A percentile compares a stretch with the other conserved stretches of the same genome.
These are phyloP conservation scores for Muscicapa comitata DNA, from an alignment of 2,797 vertebrate species.

Conservation along the genomic window DNA sequence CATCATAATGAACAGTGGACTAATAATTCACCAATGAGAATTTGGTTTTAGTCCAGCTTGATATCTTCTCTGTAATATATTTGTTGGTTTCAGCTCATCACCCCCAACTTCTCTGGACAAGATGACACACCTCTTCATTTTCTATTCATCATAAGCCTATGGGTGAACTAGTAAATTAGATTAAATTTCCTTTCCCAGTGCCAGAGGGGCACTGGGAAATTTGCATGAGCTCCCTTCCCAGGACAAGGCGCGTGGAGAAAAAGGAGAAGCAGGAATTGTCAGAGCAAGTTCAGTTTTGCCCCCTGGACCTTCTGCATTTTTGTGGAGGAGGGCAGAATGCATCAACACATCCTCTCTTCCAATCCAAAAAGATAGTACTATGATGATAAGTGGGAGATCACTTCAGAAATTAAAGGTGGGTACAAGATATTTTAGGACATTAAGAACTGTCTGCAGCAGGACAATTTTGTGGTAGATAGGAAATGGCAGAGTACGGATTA, in stretches of 20 bases:
- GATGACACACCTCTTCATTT: constrained; percentile 47
- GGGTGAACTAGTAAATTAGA: constrained; percentile 48
- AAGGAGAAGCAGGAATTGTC: constrained; percentile 47
- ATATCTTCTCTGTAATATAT: constrained; percentile 39
- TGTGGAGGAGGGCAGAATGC: constrained; percentile 52
- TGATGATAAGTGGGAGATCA: neutral
- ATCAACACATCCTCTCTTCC: constrained; percentile 37
- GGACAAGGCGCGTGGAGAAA: neutral
- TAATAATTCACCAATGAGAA: constrained; percentile 61
- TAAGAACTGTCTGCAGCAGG: neutral
- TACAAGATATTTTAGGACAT: neutral
- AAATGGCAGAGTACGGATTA: neutral
- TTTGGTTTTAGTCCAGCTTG: constrained; percentile 50
- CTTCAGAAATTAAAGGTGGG: neutral
- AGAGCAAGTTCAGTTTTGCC: constrained; percentile 59
- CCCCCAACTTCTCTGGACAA: constrained; percentile 39
- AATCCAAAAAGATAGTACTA: neutral
- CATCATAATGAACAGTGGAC: constrained; percentile 57
- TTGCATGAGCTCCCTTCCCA: constrained; percentile 46
- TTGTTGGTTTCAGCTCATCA: constrained; percentile 51
- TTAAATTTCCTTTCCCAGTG: constrained; percentile 54
- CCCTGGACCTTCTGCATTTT: constrained; percentile 52
- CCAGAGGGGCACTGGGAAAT: constrained; percentile 66
- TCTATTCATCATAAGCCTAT: constrained; percentile 35
- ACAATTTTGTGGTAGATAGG: neutral